Conservation (phyloP, 2,113 vertebrate species). For the Leucoraja erinaceus region DNA sequence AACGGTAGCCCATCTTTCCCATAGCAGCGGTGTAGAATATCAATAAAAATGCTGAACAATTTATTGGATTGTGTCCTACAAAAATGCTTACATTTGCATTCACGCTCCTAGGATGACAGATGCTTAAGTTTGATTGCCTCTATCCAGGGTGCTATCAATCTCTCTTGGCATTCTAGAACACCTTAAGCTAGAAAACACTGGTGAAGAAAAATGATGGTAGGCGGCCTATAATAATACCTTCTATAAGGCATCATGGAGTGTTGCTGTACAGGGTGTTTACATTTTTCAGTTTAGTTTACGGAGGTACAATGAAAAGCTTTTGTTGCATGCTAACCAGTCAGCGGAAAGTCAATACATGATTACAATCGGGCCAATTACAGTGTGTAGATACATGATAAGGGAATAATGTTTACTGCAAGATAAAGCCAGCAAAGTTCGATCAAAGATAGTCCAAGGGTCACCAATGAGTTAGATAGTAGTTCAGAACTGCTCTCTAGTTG, state of each 20-base stretch:
- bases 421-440: too few relatives aligned
- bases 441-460: too few relatives aligned
- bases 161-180: neutral
- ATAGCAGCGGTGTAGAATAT: neutral
- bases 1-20: neutral
- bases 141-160: neutral
- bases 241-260: neutral
- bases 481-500: too few relatives aligned
- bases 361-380: too few relatives aligned
- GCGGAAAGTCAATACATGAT: too few relatives aligned
- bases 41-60: neutral
- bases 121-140: neutral
- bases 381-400: too few relatives aligned
- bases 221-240: neutral
- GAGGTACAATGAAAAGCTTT: too few relatives aligned
- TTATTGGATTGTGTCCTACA: neutral
- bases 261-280: neutral
- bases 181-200: neutral
- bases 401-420: too few relatives aligned
- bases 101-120: neutral
- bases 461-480: too few relatives aligned
- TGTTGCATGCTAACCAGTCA: too few relatives aligned
- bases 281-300: too few relatives aligned
- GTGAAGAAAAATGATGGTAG: neutral
- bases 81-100: neutral